phyloP scores from a whole-genome alignment of 2,888 invertebrate genomes.

The Platycheirus rosarum region DNA sequence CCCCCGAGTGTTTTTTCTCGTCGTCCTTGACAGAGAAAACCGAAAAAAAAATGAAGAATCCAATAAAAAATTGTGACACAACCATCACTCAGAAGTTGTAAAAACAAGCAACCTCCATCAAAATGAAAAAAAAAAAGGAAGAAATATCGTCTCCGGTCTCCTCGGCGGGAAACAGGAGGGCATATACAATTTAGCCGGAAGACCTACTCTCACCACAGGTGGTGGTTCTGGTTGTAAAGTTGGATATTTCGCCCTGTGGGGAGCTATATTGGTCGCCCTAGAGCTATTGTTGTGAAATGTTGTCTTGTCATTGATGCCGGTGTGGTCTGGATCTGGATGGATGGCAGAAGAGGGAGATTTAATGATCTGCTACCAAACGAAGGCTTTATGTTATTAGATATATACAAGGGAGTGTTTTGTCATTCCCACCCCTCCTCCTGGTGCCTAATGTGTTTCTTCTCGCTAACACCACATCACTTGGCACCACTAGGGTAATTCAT shows the following conservation, averaged over 20 bases:
- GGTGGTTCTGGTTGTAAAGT: conserved; percentile 34
- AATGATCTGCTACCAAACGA: conserved; percentile 61
- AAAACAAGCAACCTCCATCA: conserved; percentile 39
- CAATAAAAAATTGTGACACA: conserved; percentile 66
- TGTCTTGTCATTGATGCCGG: conserved; percentile 22
- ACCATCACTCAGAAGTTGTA: conserved; percentile 56
- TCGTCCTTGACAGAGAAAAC: conserved; percentile 17
- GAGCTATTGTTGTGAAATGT: conserved; percentile 32
- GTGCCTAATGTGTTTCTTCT: conserved; percentile 8
- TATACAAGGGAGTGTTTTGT: conserved; percentile 39
- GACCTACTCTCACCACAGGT: conserved; percentile 43
- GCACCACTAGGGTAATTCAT: conserved; percentile 60
- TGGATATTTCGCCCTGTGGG: not conserved
- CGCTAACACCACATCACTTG: conserved; percentile 21
- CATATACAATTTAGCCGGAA: conserved; percentile 20
- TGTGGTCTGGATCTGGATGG: conserved; percentile 26
- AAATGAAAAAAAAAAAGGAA: conserved; percentile 20
- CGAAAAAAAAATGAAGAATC: conserved; percentile 44
- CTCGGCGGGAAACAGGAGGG: conserved; percentile 20
- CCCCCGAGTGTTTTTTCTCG: conserved; percentile 33
- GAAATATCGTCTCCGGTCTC: conserved; percentile 33
- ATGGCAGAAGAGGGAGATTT: conserved; percentile 29
- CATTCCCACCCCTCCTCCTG: not conserved
- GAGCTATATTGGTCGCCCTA: conserved; percentile 14
- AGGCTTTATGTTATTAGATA: conserved; percentile 47